Evolutionary conservation across 2,113 vertebrate genomes (phyloP).

Genomic region (Actinemys pallida): DNA sequence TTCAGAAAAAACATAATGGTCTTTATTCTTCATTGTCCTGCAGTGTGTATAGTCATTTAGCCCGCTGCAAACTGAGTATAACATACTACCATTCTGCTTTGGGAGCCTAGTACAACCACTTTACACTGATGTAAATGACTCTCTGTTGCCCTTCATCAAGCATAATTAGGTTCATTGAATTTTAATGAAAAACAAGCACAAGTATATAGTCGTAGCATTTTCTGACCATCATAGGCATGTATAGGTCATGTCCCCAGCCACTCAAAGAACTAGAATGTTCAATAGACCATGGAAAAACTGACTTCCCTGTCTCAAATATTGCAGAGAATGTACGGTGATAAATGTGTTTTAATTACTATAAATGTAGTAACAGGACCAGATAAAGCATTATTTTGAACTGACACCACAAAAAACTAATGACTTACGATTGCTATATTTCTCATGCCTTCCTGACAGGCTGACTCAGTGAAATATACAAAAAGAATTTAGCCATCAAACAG

Average conservation of each 20-base stretch:
- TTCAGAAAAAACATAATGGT: slow-evolving; percentile 7
- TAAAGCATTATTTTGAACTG: slow-evolving; percentile 45
- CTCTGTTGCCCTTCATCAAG: slow-evolving; percentile 32
- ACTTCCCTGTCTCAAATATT: slow-evolving; percentile 35
- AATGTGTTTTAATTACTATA: slow-evolving; percentile 69
- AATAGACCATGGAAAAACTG: slow-evolving; percentile 41
- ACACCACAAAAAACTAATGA: neutral
- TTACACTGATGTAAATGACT: neutral
- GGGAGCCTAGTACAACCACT: slow-evolving; percentile 37
- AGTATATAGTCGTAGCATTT: slow-evolving; percentile 31
- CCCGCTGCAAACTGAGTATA: neutral
- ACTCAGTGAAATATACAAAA: neutral
- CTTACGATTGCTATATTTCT: neutral
- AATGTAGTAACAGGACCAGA: slow-evolving; percentile 50
- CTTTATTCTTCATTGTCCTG: neutral
- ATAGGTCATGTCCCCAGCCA: slow-evolving; percentile 42
- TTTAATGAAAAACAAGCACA: slow-evolving; percentile 67
- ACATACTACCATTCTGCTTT: slow-evolving; percentile 33
- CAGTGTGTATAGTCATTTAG: slow-evolving; percentile 10
- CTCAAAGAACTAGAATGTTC: slow-evolving; percentile 3
- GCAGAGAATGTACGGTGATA: slow-evolving; percentile 53
- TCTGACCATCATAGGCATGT: slow-evolving; percentile 57
- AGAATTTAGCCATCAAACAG: neutral
- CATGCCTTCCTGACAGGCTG: neutral
- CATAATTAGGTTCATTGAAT: slow-evolving; percentile 52